Evolutionary conservation across 2,113 vertebrate genomes (phyloP).

Genomic region (Cisticola juncidis): DNA sequence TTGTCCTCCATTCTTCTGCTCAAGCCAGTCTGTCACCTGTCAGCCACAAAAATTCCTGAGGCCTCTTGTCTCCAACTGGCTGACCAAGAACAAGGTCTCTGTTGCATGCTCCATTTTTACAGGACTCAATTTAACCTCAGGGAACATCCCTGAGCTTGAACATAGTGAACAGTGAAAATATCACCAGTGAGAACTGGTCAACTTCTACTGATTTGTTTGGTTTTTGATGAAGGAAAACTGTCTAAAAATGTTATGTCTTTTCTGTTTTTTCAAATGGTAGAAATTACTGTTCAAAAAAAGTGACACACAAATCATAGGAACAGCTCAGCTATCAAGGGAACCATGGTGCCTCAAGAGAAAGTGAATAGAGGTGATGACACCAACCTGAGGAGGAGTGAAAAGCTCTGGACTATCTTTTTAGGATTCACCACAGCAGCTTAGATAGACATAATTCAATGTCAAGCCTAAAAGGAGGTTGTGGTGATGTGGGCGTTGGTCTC

Average conservation of each 20-base stretch:
- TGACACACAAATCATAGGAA: fast-evolving
- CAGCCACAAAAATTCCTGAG: background rate
- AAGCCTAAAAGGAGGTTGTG: background rate
- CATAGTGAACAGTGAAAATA: background rate
- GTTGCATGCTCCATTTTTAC: background rate
- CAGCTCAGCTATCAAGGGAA: background rate
- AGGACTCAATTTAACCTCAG: background rate
- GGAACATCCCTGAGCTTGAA: background rate
- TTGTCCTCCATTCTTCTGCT: background rate
- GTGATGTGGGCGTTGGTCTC: fast-evolving
- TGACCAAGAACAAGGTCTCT: background rate
- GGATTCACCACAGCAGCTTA: background rate
- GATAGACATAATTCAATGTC: background rate
- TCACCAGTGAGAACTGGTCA: background rate
- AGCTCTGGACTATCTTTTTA: background rate
- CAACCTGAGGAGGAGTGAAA: background rate
- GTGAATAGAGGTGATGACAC: background rate
- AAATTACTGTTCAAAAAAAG: background rate
- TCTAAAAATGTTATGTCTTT: background rate
- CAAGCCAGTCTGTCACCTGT: background rate
- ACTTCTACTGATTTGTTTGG: background rate
- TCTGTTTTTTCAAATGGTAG: background rate
- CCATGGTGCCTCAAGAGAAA: background rate
- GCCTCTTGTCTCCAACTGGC: background rate
- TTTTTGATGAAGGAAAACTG: background rate